A percentile compares a stretch with the other conserved stretches of the same genome.
Evolutionary conservation across 2,797 vertebrate genomes (phyloP).

Genomic region (Austrolebias charrua): DNA sequence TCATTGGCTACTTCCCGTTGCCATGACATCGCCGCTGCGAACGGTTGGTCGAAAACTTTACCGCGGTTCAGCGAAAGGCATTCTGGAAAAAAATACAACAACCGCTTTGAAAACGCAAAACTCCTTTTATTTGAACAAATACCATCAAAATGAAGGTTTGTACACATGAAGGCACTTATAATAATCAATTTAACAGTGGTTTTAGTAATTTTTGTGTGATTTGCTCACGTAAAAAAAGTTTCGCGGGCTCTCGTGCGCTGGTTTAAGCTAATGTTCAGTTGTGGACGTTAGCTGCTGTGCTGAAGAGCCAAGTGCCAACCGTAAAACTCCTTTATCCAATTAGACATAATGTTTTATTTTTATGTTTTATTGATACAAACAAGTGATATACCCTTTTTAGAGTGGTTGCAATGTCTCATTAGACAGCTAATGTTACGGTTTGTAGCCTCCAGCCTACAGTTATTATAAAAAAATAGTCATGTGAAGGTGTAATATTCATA

Average conservation of each 20-base stretch:
- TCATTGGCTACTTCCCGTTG: slow-evolving; percentile 63
- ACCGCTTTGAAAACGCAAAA: slow-evolving; percentile 16
- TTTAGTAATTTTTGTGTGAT: background rate
- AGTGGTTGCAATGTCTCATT: too few species aligned
- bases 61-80: slow-evolving; percentile 55
- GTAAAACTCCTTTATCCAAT: too few species aligned
- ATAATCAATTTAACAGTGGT: rapidly evolving
- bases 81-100: slow-evolving; percentile 49
- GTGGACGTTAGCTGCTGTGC: too few species aligned
- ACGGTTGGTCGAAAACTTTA: too few species aligned
- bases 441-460: too few species aligned
- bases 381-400: too few species aligned
- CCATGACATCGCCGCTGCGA: slow-evolving; percentile 68
- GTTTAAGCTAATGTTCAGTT: slow-evolving; percentile 5
- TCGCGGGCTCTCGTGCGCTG: background rate
- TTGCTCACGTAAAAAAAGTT: background rate
- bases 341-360: too few species aligned
- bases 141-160: slow-evolving; percentile 74
- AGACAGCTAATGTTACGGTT: too few species aligned
- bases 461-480: too few species aligned
- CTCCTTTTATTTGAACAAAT: background rate
- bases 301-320: too few species aligned
- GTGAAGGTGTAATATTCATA: too few species aligned
- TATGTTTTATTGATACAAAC: too few species aligned
- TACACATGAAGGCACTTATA: background rate